Base-by-base conservation (phyloP, 2,113 vertebrate genomes). In the Rhinogobius similis region DNA sequence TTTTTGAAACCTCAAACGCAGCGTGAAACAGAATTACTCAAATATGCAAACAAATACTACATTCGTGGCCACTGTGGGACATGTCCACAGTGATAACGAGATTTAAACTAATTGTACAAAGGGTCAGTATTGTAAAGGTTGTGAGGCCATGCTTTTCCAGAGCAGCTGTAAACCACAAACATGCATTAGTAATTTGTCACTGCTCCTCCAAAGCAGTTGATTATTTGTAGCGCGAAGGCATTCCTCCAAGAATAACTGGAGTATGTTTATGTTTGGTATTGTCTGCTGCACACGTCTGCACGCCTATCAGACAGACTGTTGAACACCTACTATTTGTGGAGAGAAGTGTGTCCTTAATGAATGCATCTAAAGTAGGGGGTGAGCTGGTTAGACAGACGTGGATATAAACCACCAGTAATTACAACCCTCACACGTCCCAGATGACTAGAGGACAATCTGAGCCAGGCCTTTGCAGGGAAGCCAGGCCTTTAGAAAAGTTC, bases 181-280 rank as follows among this genome's bases (percentile, higher is more conserved):
- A 86, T 86, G 87, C 82, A 68, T 90, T 87, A 84, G 85, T 77
- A 82, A 89, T 79, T 86, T 67, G 70, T 85, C 86, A 89, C 86
- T 83, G 86, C 87, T 86, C 87, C 83, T 75, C 58, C 79, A 82
- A 87, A 90, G 76, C 81, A 65, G 82, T 70, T 65, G 50, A 88
- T 87, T 87, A 90, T 90, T 89, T 89, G 86, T 67, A 75, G 80
- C 61, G 20, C 38, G 6, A 70, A 74, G 77, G 76, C 83, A 81
- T 79, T 89, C 82, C 66, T 86, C 79, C 79, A 78, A 79, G 77
- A 81, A 90, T 84, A 83, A 82, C 84, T 74, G 68, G 27, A 70
- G 77, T 62, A 4, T 81, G 77, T 83, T 81, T 76, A 82, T 77
- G 82, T 83, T 77, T 65, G 69, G 59, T 72, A 78, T 48, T 24